phyloP scores from a whole-genome alignment of 2,888 invertebrate genomes.

The Euzophera pinguis region DNA sequence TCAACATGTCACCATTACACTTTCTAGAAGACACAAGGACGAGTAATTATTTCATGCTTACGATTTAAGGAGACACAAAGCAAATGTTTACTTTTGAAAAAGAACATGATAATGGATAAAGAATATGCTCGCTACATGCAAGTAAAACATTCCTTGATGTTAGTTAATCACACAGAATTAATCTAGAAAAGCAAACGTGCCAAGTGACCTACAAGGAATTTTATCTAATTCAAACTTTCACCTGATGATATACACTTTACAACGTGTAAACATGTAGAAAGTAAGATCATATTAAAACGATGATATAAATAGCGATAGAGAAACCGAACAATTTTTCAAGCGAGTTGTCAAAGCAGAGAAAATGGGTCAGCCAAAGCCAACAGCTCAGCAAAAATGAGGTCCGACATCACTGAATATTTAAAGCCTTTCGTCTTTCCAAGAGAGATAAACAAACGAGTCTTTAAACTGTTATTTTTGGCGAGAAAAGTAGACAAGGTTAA shows the following conservation, averaged over 20 bases:
- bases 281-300: conserved; percentile 2
- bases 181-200: background rate
- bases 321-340: conserved; percentile 2
- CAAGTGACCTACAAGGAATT: conserved; percentile 4
- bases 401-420: background rate
- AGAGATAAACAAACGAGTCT: background rate
- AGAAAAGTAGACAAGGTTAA: background rate
- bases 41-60: background rate
- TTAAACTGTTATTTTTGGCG: background rate
- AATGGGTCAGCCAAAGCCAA: background rate
- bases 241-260: background rate
- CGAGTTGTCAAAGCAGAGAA: background rate
- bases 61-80: background rate
- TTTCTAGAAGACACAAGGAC: background rate
- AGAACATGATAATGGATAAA: too few relatives aligned
- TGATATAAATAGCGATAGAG: background rate
- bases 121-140: too few relatives aligned
- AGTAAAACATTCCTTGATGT: too few relatives aligned
- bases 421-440: background rate
- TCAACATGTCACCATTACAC: background rate
- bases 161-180: background rate
- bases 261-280: conserved; percentile 6
- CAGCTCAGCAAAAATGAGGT: background rate
- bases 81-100: too few relatives aligned
- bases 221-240: conserved; percentile 1